Evolutionary conservation across 2,888 invertebrate genomes (phyloP).

Genomic region (Deroplatys truncata): DNA sequence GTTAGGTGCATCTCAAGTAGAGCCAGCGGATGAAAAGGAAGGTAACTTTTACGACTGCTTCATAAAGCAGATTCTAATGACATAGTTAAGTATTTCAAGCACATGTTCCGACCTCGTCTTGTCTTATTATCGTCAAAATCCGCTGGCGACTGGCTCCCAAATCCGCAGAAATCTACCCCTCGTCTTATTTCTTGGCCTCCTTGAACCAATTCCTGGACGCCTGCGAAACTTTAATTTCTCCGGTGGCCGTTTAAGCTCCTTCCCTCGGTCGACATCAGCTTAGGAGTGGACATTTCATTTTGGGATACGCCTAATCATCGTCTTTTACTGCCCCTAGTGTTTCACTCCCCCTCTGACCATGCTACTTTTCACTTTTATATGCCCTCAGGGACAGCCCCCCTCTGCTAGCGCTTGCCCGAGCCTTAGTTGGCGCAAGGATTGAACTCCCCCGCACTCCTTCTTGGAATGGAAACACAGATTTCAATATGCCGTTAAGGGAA

Average conservation of each 20-base stretch:
- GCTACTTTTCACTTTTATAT: conserved; percentile 49
- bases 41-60: not conserved
- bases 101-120: not conserved
- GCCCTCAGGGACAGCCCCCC: conserved; percentile 41
- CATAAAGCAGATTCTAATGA: not conserved
- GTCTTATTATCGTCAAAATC: not conserved
- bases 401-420: conserved; percentile 18
- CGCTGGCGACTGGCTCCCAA: not conserved
- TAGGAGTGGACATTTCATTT: conserved; percentile 36
- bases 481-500: conserved; percentile 25
- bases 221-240: conserved; percentile 26
- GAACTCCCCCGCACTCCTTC: not conserved
- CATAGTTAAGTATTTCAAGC: not conserved
- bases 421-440: conserved; percentile 1
- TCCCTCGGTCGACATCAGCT: conserved; percentile 1
- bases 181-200: not conserved
- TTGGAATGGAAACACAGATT: conserved; percentile 27
- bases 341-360: not conserved
- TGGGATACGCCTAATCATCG: conserved; percentile 37
- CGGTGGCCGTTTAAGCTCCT: conserved; percentile 13
- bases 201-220: not conserved
- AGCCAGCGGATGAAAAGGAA: no score
- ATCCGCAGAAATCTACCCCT: not conserved
- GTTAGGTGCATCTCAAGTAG: no score
- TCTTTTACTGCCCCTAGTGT: conserved; percentile 8